Percentiles rank a stretch among this genome's conserved stretches.
phyloP scores from a whole-genome alignment of 2,888 invertebrate species.

The Tridacna gigas region DNA sequence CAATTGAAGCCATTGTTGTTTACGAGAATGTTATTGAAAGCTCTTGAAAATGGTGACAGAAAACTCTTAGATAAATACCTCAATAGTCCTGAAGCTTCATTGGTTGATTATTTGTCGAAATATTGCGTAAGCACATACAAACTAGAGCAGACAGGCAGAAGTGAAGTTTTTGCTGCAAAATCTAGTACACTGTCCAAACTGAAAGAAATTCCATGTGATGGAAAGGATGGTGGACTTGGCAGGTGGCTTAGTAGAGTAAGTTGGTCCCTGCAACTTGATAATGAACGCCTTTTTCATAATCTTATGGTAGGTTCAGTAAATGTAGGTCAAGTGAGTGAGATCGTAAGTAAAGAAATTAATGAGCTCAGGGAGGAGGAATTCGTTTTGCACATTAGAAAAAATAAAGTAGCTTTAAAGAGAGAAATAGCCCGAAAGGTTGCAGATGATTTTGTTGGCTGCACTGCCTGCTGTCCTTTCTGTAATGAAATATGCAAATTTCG shows the following conservation, averaged over 20 bases:
- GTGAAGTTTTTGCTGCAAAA: neutral
- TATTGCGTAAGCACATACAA: neutral
- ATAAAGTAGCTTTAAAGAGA: constrained; percentile 1
- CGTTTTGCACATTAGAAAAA: neutral
- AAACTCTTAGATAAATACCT: neutral
- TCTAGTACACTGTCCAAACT: neutral
- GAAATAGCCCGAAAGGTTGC: neutral
- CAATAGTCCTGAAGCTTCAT: neutral
- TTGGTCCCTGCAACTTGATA: neutral
- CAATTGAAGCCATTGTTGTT: too few species aligned
- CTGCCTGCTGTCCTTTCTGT: neutral
- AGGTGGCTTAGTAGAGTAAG: neutral
- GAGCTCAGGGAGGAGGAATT: too few species aligned
- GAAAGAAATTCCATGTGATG: neutral
- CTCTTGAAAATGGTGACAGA: neutral
- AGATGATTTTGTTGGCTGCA: neutral
- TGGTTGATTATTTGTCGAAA: neutral
- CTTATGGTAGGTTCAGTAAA: neutral
- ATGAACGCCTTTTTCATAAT: neutral
- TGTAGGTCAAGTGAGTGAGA: too few species aligned
- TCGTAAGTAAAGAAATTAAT: too few species aligned
- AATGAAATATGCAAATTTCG: too few species aligned
- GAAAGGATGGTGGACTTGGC: neutral
- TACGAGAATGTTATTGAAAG: too few species aligned
- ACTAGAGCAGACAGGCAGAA: neutral